Base-by-base conservation (phyloP, 1,140 invertebrate genomes). In the Drosophila cardini region DNA sequence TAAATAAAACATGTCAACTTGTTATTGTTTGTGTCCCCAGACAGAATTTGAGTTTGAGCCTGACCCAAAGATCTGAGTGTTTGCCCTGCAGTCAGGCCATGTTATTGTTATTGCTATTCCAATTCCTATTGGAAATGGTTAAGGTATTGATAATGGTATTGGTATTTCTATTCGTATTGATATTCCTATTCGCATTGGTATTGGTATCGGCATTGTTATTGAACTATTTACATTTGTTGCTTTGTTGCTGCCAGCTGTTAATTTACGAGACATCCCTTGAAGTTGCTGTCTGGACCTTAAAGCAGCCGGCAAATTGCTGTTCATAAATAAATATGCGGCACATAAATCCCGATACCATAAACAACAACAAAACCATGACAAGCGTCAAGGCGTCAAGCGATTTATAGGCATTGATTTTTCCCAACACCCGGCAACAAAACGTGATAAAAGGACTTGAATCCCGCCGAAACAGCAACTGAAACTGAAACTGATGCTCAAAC, bases 151-250 rank as follows among this genome's bases (percentile, higher is more conserved):
- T 52, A 10, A 8, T 50, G 46, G 21, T 52, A n/a, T 38, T 55
- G 13, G 3, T 55, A 13, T 55, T 16, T 8, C 30, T 18, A 38
- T 32, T 50, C 13, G 32, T 21, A n/a, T 60, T n/a, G 42, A 13
- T 7, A 52, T 77, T 46, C 62, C 15, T 45, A 67, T 80, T 72
- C 62, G 57, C 34, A 55, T 76, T 76, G 67, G 55, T 53, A 58
- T 69, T 48, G 63, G 62, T 48, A 72, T 81, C 50, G 80, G 72
- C 56, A 76, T 89, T 89, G 84, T 89, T 89, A 89, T 89, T 89
- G 84, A 89, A 89, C 84, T 89, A 89, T 89, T 89, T 89, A 89
- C 85, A 89, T 89, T 89, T 89, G 84, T 89, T 89, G 84, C 83
- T 80, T 89, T 89, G 84, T 89, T 89, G 84, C 83, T 80, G 78